Evolutionary conservation across 2,113 vertebrate species (phyloP).

Genomic region (Electrona antarctica): DNA sequence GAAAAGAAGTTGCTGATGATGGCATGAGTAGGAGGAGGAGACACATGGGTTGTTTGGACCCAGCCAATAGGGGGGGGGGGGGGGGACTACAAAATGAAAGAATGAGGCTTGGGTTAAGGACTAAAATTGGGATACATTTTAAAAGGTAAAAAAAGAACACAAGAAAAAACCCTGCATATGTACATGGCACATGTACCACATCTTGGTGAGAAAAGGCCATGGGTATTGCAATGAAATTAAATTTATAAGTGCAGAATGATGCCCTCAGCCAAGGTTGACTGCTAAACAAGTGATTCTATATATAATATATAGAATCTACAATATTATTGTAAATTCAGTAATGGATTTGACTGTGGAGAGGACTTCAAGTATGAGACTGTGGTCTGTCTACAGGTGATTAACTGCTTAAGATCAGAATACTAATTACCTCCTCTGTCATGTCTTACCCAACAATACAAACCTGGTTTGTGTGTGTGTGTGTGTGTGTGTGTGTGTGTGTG

Average conservation of each 20-base stretch:
- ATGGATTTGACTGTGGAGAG: not conserved
- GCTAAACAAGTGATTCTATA: constrained; percentile 15
- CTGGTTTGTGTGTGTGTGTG: constrained; percentile 19
- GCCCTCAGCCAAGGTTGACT: constrained; percentile 52
- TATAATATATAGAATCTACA: too few relatives aligned
- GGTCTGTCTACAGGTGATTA: constrained; percentile 70
- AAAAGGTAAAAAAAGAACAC: too few relatives aligned
- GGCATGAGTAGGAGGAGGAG: too few relatives aligned
- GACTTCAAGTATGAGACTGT: constrained; percentile 44
- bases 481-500: not conserved
- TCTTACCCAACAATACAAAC: constrained; percentile 61
- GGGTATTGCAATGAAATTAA: constrained; percentile 56
- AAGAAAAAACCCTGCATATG: too few relatives aligned
- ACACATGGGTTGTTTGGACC: too few relatives aligned
- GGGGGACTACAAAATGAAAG: too few relatives aligned
- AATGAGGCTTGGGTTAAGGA: too few relatives aligned
- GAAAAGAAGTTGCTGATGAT: too few relatives aligned
- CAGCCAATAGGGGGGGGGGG: too few relatives aligned
- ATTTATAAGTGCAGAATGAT: constrained; percentile 54
- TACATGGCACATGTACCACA: too few relatives aligned
- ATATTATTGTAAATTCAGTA: not conserved
- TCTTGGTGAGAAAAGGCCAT: constrained; percentile 15
- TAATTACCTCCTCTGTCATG: constrained; percentile 71
- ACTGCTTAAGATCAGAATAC: constrained; percentile 64
- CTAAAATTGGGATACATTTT: too few relatives aligned